Evolutionary conservation across 2,113 vertebrate genomes (phyloP), one percentile per base, ranked within the genome.

Genomic region (Grammomys surdaster): DNA sequence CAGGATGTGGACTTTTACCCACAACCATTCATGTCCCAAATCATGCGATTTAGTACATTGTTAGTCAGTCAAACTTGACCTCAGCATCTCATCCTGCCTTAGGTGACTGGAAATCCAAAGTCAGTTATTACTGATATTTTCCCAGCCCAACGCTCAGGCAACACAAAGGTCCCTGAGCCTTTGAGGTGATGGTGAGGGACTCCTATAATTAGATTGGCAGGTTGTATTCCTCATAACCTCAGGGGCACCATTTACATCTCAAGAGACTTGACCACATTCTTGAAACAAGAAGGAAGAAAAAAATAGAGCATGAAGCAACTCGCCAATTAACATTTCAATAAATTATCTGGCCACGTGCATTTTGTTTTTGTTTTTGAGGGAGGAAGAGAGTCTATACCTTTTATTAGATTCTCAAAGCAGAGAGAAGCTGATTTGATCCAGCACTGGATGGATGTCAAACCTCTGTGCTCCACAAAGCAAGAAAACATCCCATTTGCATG

Each of bases 401-500:
- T 96, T 94, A 97, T 96, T 95, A 97, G 90, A 89, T 89, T 95
- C 91, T 97, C 94, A 95, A 97, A 94, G 95, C 96, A 84, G 92
- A 98, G 86, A 89, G 88, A 90, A 51, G 51, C 88, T 96, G 94
- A 95, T 96, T 96, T 95, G 90, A 96, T 94, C 90, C 90, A 95
- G 96, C 60, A 75, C 91, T 93, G 93, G 95, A 97, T 92, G 89
- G 72, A 56, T 96, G 94, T 96, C 95, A 96, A 96, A 76, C 85
- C 81, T 88, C 94, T 89, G 54, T 95, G 69, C 81, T 73, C 60
- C 95, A 94, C 91, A 97, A 97, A 96, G 96, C 94, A 96, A 93
- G 82, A 90, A 95, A 95, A 94, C 96, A 96, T 95, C 86, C 73
- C 93, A 96, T 98, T 98, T 97, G 97, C 97, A 97, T 94, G 96